Evolutionary conservation across 2,888 invertebrate species (phyloP).

Genomic region (Campaea margaritaria): DNA sequence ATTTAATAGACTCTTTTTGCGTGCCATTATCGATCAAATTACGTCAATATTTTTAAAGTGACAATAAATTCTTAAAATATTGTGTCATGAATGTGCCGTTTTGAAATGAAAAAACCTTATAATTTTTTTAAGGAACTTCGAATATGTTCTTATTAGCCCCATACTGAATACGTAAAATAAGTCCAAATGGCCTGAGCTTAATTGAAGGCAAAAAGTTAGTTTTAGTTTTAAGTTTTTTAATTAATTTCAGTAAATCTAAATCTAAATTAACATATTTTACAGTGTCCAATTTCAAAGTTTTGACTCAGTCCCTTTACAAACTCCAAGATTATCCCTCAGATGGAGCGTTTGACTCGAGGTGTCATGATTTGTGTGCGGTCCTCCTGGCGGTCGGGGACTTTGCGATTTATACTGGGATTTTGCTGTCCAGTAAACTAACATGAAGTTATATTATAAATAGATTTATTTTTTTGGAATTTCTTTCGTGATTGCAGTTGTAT

Average conservation of each 20-base stretch:
- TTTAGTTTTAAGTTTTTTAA: not conserved
- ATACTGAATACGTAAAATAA: no score
- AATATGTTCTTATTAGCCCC: no score
- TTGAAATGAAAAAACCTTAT: no score
- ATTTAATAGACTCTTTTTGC: no score
- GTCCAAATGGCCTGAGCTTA: no score
- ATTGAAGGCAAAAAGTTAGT: no score
- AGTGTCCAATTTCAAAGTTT: slow-evolving; percentile 8
- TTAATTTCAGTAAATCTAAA: not conserved
- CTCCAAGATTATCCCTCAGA: slow-evolving; percentile 37
- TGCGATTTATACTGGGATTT: slow-evolving; percentile 46
- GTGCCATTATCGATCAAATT: no score
- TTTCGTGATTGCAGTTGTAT: no score
- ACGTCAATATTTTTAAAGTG: no score
- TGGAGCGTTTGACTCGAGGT: slow-evolving; percentile 36
- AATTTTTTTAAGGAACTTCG: no score
- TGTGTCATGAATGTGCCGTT: no score
- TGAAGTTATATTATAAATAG: slow-evolving; percentile 33
- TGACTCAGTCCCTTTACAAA: slow-evolving; percentile 24
- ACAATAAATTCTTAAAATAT: no score
- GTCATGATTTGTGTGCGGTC: slow-evolving; percentile 48
- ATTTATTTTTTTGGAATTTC: not conserved
- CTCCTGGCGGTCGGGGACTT: slow-evolving; percentile 27
- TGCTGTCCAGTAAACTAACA: slow-evolving; percentile 48
- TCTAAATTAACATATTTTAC: not conserved